Evolutionary conservation across 1,140 invertebrate genomes (phyloP).

Genomic region (Parapsyche elsis): DNA sequence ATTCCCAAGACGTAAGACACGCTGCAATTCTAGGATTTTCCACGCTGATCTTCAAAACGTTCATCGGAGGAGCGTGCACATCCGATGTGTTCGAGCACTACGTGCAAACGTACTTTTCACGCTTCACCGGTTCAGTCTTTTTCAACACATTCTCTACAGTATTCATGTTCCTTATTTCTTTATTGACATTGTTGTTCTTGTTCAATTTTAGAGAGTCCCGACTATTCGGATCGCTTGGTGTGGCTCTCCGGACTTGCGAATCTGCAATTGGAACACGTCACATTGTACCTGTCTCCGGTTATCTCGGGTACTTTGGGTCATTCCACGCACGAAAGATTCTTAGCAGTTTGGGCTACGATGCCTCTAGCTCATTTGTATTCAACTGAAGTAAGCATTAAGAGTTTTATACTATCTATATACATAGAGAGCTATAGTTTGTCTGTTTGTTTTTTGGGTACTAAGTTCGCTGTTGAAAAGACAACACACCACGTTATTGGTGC

Average conservation of each 20-base stretch:
- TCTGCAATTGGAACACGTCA: constrained; percentile 70
- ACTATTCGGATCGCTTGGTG: constrained; percentile 75
- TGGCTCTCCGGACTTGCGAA: constrained; percentile 75
- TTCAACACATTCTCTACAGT: not conserved
- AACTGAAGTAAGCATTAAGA: constrained; percentile 64
- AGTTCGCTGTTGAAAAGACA: too few relatives aligned
- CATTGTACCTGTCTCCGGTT: constrained; percentile 72
- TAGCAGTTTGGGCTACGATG: constrained; percentile 73
- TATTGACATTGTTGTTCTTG: not conserved
- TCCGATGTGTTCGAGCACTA: constrained; percentile 77
- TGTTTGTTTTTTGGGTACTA: too few relatives aligned
- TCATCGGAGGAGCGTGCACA: constrained; percentile 66
- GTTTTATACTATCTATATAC: not conserved
- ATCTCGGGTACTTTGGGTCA: constrained; percentile 64
- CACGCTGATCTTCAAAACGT: constrained; percentile 76
- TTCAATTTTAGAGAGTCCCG: constrained; percentile 68
- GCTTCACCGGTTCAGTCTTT: constrained; percentile 66
- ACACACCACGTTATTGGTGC: too few relatives aligned
- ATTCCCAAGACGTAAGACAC: constrained; percentile 69
- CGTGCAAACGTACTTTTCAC: constrained; percentile 75
- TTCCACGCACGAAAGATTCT: constrained; percentile 69
- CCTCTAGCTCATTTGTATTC: constrained; percentile 67
- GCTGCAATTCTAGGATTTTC: constrained; percentile 77
- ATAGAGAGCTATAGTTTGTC: constrained; percentile 4
- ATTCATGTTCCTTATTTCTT: not conserved